Conservation (phyloP, 2,113 vertebrate species). For the Origma solitaria region DNA sequence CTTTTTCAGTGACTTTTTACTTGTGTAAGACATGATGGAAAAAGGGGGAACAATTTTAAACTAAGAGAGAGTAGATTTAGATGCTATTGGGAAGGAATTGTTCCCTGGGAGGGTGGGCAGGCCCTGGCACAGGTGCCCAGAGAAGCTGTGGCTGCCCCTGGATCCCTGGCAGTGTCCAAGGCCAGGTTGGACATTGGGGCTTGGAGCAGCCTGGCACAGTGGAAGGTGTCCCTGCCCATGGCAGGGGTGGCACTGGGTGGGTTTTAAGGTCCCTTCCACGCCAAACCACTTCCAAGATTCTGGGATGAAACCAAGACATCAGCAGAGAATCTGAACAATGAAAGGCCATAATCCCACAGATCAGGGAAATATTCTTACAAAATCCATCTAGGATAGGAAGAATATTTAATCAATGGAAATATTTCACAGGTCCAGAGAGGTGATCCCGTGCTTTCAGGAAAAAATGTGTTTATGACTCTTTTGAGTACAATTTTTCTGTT, state of each 20-base stretch:
- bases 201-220: accelerated
- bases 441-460: background rate
- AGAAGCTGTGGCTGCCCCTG: background rate
- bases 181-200: accelerated
- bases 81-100: background rate
- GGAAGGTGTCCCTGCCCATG: background rate
- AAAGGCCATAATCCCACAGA: background rate
- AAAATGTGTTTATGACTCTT: background rate
- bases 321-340: background rate
- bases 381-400: background rate
- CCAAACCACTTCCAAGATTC: background rate
- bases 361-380: background rate
- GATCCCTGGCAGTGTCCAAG: background rate
- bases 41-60: background rate
- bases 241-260: background rate
- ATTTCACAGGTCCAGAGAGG: background rate
- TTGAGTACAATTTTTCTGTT: background rate
- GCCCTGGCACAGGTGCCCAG: background rate
- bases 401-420: background rate
- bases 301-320: background rate
- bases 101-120: accelerated
- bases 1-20: background rate
- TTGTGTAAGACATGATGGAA: accelerated
- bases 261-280: accelerated
- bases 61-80: background rate